Conservation (phyloP, 2,888 invertebrate species). For the Petrolisthes cinctipes region DNA sequence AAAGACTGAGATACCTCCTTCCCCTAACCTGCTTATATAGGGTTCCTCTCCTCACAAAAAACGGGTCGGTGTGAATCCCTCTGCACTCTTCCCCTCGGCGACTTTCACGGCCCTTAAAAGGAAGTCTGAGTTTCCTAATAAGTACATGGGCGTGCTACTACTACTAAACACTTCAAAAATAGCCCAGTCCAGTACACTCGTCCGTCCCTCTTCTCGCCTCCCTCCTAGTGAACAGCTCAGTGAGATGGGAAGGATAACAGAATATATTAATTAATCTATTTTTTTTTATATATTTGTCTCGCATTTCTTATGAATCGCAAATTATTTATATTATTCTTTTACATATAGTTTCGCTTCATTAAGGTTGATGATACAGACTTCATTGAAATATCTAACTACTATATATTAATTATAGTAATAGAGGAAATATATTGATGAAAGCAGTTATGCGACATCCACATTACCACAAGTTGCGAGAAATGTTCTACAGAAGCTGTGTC, state of each 20-base stretch:
- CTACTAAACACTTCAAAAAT: background rate
- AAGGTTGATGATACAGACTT: too few species aligned
- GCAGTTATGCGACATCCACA: background rate
- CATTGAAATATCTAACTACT: background rate
- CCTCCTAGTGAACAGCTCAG: background rate
- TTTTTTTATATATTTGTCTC: too few species aligned
- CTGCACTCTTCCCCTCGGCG: background rate
- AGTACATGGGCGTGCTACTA: background rate
- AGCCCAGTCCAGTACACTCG: background rate
- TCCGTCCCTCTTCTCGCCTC: background rate
- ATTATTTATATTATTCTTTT: too few species aligned
- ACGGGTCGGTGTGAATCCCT: slow-evolving; percentile 1
- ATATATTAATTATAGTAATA: background rate
- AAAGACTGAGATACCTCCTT: background rate
- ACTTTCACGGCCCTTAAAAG: background rate
- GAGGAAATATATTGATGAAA: background rate
- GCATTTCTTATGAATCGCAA: too few species aligned
- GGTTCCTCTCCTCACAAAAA: background rate
- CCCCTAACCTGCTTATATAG: background rate
- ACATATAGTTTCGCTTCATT: too few species aligned
- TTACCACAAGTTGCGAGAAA: too few species aligned
- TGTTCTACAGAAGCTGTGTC: too few species aligned
- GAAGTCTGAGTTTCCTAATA: slow-evolving; percentile 7
- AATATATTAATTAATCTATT: too few species aligned
- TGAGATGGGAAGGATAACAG: too few species aligned